Base-by-base conservation (phyloP, 1,140 invertebrate species). In the Meloidogyne floridensis region DNA sequence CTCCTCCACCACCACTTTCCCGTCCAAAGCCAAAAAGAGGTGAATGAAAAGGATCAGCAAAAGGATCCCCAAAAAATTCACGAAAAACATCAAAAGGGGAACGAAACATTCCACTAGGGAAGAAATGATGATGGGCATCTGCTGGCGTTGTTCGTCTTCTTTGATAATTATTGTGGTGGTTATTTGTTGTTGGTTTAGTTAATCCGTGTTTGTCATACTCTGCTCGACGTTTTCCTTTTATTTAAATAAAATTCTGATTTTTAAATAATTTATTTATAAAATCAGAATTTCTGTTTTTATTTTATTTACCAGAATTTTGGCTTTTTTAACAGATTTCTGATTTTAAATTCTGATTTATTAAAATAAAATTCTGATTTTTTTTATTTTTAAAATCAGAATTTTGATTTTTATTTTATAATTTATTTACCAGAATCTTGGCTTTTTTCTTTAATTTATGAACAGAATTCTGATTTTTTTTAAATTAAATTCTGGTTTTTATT, bases 1-100 rank as follows among this genome's bases (percentile, higher is more conserved):
- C 47, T 32, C 32, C 32, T 53, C 54, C 75, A 72, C 18, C 53
- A 59, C 15, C 32, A 51, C 4, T n/a, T 80, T 65, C 53, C 18
- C 59, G 42, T 81, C 77, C 53, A 77, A 75, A 77, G 0, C 53
- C 81, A 72, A 82, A 82, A 71, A 82, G 71, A 9, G 77, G 75
- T 18, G 70, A 76, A 77, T 43, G 83, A 84, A 53, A 80, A 43
- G 80, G 84, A 65, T 87, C 77, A 42, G 32, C 32, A 85, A 93
- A 93, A 53, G 92, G 92, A 89, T 93, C 92, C 8, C 92, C 92
- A 89, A 93, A 93, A 90, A 93, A 93, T 83, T 93, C 93, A 82
- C 94, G 94, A 91, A 98, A 98, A 32, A 98, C 95, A 90, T 98
- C 97, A 87, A 97, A 95, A 8, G 97, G 97, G 88, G 98, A 96